A percentile compares a stretch with the other conserved stretches of the same genome.
phyloP scores from a whole-genome alignment of 2,113 vertebrate species.

The Scatophagus argus region DNA sequence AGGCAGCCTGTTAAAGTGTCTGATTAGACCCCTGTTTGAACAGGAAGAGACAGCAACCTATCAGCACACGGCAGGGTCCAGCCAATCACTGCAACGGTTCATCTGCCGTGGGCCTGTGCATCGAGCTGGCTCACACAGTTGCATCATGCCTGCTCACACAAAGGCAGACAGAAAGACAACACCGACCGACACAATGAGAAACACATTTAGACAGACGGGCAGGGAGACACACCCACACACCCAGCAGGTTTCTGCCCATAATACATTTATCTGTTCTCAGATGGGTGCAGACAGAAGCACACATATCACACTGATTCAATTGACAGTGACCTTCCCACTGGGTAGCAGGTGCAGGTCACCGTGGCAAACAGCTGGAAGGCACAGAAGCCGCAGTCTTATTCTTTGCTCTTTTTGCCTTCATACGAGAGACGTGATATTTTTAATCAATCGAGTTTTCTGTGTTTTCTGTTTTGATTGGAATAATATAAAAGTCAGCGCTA shows the following conservation, averaged over 20 bases:
- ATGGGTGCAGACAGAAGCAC: constrained; percentile 45
- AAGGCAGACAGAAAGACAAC: constrained; percentile 29
- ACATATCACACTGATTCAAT: constrained; percentile 61
- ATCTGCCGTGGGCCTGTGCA: constrained; percentile 44
- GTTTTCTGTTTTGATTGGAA: background rate
- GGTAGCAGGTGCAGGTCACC: constrained; percentile 65
- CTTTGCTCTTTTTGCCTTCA: background rate
- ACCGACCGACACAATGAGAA: constrained; percentile 23
- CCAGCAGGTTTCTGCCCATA: constrained; percentile 41
- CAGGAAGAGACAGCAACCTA: constrained; percentile 69
- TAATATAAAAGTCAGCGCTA: background rate
- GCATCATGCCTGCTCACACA: constrained; percentile 43
- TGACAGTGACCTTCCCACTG: constrained; percentile 61
- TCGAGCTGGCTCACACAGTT: constrained; percentile 22
- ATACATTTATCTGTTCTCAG: constrained; percentile 53
- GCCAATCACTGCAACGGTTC: constrained; percentile 55
- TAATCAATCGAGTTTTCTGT: background rate
- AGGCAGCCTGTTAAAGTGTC: constrained; percentile 73
- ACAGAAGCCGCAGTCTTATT: constrained; percentile 5
- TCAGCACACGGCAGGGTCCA: constrained; percentile 63
- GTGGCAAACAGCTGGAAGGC: constrained; percentile 63
- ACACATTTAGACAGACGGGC: constrained; percentile 15
- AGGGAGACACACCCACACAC: constrained; percentile 40
- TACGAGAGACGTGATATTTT: background rate
- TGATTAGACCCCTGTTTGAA: constrained; percentile 81